These are phyloP conservation scores for Urocitellus parryii DNA, from an alignment of 2,113 vertebrate genomes.

Conservation along the genomic window DNA sequence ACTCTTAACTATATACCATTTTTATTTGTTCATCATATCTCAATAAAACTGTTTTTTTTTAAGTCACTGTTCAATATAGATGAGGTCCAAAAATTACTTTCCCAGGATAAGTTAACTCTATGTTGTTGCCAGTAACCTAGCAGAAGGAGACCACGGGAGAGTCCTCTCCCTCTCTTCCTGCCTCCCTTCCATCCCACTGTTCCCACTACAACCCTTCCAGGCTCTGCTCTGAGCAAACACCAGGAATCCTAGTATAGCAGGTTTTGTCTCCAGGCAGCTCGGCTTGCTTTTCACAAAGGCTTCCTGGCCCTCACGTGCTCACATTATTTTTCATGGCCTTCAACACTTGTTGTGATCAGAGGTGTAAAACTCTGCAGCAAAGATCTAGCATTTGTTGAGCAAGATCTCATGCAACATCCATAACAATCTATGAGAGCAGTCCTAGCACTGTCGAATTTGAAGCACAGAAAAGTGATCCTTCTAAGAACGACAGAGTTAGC, in stretches of 20 bases:
- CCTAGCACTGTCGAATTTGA: neutral
- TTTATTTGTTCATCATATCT: neutral
- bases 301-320: neutral
- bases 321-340: neutral
- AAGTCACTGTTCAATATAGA: neutral
- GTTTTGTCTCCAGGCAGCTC: neutral
- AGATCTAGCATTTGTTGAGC: neutral
- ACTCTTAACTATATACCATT: neutral
- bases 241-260: neutral
- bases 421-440: neutral
- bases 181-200: fast-evolving
- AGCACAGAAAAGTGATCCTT: neutral
- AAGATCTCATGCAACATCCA: neutral
- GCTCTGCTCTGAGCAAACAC: neutral
- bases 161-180: fast-evolving
- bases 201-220: neutral
- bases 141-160: neutral
- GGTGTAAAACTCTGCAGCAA: neutral
- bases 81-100: neutral
- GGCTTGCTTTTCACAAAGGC: neutral
- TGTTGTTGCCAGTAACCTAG: neutral
- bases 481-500: neutral
- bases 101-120: neutral
- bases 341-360: neutral
- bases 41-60: neutral